Evolutionary conservation across 1,140 invertebrate species (phyloP).

Genomic region (Macrobrachium nipponense): DNA sequence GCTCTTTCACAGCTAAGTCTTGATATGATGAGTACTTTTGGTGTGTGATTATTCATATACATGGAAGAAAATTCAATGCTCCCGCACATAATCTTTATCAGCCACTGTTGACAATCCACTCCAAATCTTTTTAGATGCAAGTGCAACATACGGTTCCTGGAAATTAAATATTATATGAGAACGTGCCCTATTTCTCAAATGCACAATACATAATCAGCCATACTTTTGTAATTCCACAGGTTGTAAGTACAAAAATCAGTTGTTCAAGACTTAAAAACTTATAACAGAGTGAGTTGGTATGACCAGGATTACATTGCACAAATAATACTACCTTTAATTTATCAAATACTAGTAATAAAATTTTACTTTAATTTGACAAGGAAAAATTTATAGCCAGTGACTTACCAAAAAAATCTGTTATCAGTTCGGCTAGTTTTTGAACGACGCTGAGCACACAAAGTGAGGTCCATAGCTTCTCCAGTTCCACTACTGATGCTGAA

Average conservation of each 20-base stretch:
- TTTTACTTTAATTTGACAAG: not conserved
- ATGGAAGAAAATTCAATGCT: constrained; percentile 96
- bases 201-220: too few species aligned
- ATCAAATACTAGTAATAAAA: too few species aligned
- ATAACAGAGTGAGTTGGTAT: too few species aligned
- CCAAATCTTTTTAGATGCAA: constrained; percentile 91
- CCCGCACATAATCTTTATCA: constrained; percentile 94
- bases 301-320: too few species aligned
- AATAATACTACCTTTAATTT: too few species aligned
- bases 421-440: constrained; percentile 84
- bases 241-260: too few species aligned
- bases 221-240: too few species aligned
- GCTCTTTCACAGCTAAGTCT: constrained; percentile 96
- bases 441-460: constrained; percentile 90
- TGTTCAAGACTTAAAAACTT: too few species aligned
- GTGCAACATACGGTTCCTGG: constrained; percentile 91
- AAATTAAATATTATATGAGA: constrained; percentile 56
- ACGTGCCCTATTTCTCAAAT: too few species aligned
- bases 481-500: constrained; percentile 73
- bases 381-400: not conserved
- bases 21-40: constrained; percentile 93
- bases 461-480: constrained; percentile 82
- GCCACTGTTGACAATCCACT: constrained; percentile 88
- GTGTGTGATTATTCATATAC: constrained; percentile 93
- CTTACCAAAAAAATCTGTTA: constrained; percentile 94